Evolutionary conservation across 2,888 invertebrate species (phyloP).

Genomic region (Microctonus aethiopoides): DNA sequence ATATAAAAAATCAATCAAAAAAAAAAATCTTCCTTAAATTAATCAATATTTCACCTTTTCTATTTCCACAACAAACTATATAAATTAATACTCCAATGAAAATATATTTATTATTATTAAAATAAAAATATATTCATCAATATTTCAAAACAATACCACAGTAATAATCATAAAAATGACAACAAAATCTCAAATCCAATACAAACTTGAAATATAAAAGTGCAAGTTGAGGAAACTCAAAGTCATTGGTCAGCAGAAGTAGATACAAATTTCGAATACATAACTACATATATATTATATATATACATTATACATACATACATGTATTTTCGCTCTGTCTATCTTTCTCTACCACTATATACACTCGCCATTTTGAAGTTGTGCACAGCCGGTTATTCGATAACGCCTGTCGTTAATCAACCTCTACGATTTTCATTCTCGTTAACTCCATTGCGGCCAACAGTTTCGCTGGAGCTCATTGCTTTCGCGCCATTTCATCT

Average conservation of each 20-base stretch:
- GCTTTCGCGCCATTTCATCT: constrained; percentile 14
- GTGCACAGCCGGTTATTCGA: constrained; percentile 32
- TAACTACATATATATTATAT: not conserved
- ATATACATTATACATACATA: not conserved
- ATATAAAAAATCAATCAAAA: no score
- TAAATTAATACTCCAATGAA: no score
- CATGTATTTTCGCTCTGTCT: no score
- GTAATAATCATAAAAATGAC: not conserved
- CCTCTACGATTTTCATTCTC: constrained; percentile 40
- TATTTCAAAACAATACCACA: no score
- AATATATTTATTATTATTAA: no score
- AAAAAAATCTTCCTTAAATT: no score
- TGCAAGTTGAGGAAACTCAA: constrained; percentile 36
- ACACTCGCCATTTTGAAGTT: constrained; percentile 17
- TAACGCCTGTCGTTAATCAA: constrained; percentile 43
- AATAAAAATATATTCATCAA: no score
- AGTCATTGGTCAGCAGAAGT: constrained; percentile 39
- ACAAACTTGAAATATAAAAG: constrained; percentile 29
- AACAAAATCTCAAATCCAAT: not conserved
- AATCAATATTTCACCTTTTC: no score
- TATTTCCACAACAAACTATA: no score
- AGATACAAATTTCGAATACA: constrained; percentile 23
- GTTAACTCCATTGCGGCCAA: constrained; percentile 33
- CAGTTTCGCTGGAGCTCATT: constrained; percentile 22
- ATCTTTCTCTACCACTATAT: no score